Conservation (phyloP, 2,113 vertebrate genomes). For the Setophaga kirtlandii region DNA sequence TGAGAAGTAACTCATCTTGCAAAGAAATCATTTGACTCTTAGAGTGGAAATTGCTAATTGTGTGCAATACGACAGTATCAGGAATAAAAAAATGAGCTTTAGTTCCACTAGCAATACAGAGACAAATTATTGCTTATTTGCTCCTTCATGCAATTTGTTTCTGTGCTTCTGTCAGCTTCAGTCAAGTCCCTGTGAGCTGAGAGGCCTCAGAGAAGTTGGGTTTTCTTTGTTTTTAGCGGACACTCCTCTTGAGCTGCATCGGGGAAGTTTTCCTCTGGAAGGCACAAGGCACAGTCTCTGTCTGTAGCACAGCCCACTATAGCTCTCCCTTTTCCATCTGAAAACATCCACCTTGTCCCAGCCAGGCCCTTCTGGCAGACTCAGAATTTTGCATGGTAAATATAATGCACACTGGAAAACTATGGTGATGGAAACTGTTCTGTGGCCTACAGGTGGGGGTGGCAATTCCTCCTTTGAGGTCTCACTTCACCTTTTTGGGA, state of each 20-base stretch:
- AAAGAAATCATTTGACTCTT: background rate
- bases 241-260: background rate
- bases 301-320: fast-evolving
- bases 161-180: background rate
- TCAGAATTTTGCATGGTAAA: background rate
- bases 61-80: background rate
- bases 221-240: background rate
- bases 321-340: background rate
- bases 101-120: background rate
- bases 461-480: background rate
- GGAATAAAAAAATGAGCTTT: background rate
- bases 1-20: background rate
- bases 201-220: background rate
- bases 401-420: background rate
- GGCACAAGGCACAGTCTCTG: background rate
- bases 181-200: background rate
- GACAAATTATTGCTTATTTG: background rate
- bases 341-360: background rate
- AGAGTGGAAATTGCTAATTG: background rate
- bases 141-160: background rate
- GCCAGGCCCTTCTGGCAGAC: background rate
- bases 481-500: background rate
- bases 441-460: background rate
- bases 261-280: background rate
- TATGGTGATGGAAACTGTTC: background rate